Base-by-base conservation (phyloP, 1,140 invertebrate species). In the Thalassaphorura encarpata region DNA sequence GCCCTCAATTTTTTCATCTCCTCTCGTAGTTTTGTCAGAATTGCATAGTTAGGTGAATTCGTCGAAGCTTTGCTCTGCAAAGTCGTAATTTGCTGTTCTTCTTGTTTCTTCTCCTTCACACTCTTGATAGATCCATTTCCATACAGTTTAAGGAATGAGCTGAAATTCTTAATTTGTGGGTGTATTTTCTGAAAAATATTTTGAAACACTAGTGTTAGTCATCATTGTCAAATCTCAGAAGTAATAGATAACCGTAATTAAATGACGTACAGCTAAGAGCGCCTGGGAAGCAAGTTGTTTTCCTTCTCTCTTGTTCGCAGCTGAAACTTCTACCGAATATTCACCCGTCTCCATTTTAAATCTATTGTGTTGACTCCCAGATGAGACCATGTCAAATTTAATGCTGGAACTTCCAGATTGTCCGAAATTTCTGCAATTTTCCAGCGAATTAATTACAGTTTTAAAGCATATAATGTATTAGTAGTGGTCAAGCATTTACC, bases 231-330 rank as follows among this genome's bases (percentile, higher is more conserved):
- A 33, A 13, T 27, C n/a, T 41, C 27, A 39, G 11, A 23, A 31
- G 21, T 33, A 47, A 40, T 18, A 36, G 24, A 8, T 28, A 51
- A 47, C 11, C n/a, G n/a, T n/a, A n/a, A n/a, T n/a, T 43, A 18
- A 54, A 40, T 21, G 33, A 21, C 48, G 49, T 63, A 80, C 78
- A 71, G 95, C 87, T 28, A 98, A 70, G 62, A 98, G 92, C n/a
- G 87, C 83, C 73, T 97, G 94, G 16, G 92, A 90, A 13, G 93
- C 93, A 64, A 87, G 75, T 69, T 98, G 94, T 71, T 97, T 97
- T n/a, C 93, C 94, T 67, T 94, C 92, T 66, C 90, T 82, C 73
- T 97, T 97, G 73, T 97, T 97, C n/a, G 82, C 83, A 4, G 86
- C 87, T 19, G 61, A 62, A 24, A 70, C 68, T 45, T 66, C 62